Evolutionary conservation across 2,797 vertebrate genomes (phyloP), one percentile per base, ranked within the genome.

Genomic region (Nyctalus aviator): DNA sequence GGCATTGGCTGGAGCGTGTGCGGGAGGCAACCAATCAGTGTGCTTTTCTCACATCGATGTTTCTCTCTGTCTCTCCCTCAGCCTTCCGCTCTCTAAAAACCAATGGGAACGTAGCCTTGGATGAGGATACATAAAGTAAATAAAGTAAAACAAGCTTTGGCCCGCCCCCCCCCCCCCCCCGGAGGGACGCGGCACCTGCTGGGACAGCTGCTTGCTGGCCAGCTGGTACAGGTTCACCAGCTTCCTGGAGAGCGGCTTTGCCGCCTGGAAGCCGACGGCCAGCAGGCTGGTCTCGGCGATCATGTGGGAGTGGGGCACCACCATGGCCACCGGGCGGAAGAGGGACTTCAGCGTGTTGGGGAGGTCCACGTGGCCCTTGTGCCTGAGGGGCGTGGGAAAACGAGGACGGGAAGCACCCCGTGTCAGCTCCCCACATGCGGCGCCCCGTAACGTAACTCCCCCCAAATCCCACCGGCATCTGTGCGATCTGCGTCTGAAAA

Each of bases 321-420:
- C 96, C 98, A 98, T 98, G 1, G 97, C 96, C 50, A 98, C 95
- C 1, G 98, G 97, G 9, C 98, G 96, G 92, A 98, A 98, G 5
- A 98, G 96, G 84, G 96, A 97, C 57, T 98, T 98, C 91, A 98
- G 92, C 23, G 98, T 98, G 64, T 95, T 97, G 57, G 98, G 98
- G 37, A 98, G 97, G 35, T 98, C 98, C 18, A 98, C 96, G 23
- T 97, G 97, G 20, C 97, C 97, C 95, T 85, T 94, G 11, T 97
- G 97, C 18, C 98, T 98, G 59, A n/a, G 68, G 62, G 50, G 76
- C 25, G 79, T 37, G 37, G 95, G 71, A 76, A 97, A 84, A 94
- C 32, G 95, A 48, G 89, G 27, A 20, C 46, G 7, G 5, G 14
- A 27, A 18, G 14, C 15, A 73, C 8, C 5, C 37, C 8, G 50